Base-by-base conservation (phyloP, 2,113 vertebrate species). In the Gambusia affinis region DNA sequence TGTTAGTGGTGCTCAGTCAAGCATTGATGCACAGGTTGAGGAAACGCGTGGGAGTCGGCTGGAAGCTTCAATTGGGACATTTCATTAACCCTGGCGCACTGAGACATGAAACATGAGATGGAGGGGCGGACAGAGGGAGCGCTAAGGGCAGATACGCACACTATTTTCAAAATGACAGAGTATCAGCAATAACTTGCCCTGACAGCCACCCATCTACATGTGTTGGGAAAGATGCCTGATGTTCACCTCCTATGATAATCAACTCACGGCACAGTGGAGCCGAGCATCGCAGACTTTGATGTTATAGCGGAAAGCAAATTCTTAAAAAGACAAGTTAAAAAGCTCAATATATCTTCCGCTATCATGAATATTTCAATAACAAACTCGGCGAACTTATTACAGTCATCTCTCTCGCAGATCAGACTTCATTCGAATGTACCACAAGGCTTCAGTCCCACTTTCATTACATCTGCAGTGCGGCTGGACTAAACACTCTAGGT, bases 31-130 rank as follows among this genome's bases (percentile, higher is more conserved):
- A 37, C 70, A 77, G 76, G 79, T 76, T 64, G 67, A 80, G 73
- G 80, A 77, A 77, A 64, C 0, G 63, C 10, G 64, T 74, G 66
- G 80, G 83, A 67, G 75, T 70, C 72, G 67, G 76, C 28, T 70
- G 51, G 65, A 47, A 75, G 78, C 80, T 81, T 81, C 84, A 86
- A 74, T 37, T 22, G 70, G 69, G 75, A 61, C 78, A 83, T 88
- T 91, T 92, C 88, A 93, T 92, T 92, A 90, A 88, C 91, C 87
- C 71, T 0, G 70, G 64, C 60, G 83, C 85, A 84, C 67, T 68
- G 75, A 87, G 69, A 85, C 81, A 79, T 83, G 75, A 87, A 78
- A 81, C 57, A 30, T 81, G 61, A 78, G 84, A 60, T 2, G 35
- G 75, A 81, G 37, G 71, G 62, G 73, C 69, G 69, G 69, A 65